Percentiles rank a stretch among this genome's conserved stretches.
phyloP scores from a whole-genome alignment of 2,113 vertebrate genomes.

The Oncorhynchus gorbuscha region DNA sequence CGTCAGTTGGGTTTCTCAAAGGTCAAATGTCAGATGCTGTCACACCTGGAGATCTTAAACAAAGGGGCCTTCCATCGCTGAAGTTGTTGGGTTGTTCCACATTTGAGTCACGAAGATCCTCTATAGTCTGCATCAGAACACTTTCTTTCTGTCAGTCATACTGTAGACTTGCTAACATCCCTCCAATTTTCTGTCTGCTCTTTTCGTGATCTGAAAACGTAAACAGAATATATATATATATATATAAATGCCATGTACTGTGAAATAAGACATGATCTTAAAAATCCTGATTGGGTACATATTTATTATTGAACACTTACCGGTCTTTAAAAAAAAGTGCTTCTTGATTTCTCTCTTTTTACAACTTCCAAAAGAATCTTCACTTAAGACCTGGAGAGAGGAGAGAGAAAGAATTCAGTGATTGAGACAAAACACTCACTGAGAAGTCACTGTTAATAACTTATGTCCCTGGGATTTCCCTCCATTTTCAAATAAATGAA shows the following conservation, averaged over 20 bases:
- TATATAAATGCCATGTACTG: not conserved
- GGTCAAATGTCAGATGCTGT: conserved; percentile 62
- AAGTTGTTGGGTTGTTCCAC: conserved; percentile 35
- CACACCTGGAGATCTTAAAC: not conserved
- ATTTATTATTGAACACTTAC: conserved; percentile 26
- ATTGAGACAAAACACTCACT: not conserved
- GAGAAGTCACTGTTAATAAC: not conserved
- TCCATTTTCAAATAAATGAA: not conserved
- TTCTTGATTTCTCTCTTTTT: conserved; percentile 32
- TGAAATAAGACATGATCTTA: not conserved
- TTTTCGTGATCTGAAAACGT: conserved; percentile 43
- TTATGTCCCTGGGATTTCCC: not conserved
- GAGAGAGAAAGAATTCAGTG: conserved; percentile 2
- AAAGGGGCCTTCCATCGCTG: conserved; percentile 46
- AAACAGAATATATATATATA: conserved; percentile 4
- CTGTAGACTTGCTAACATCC: conserved; percentile 34
- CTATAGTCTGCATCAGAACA: conserved; percentile 54
- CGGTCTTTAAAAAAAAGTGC: conserved; percentile 44
- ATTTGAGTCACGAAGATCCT: conserved; percentile 43
- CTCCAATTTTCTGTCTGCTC: conserved; percentile 35
- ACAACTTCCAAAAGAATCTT: conserved; percentile 30
- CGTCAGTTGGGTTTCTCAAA: conserved; percentile 24
- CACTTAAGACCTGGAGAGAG: conserved; percentile 41
- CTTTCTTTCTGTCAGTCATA: conserved; percentile 40
- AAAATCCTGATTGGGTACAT: not conserved